Percentiles rank a stretch among this genome's conserved stretches.
Conservation (phyloP, 2,113 vertebrate species). For the Rhabdornis inornatus region DNA sequence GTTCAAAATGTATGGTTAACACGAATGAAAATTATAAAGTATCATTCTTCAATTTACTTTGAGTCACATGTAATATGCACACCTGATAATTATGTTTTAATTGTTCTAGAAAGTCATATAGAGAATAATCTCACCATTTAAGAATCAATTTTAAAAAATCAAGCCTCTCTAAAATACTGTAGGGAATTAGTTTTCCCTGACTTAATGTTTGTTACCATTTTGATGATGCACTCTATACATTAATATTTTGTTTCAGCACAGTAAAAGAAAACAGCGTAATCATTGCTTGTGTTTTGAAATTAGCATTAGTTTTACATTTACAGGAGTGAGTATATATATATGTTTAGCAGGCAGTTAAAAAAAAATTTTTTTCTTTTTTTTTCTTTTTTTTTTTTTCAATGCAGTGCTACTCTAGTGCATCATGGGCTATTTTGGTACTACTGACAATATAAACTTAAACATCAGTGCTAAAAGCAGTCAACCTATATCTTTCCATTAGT, state of each 20-base stretch:
- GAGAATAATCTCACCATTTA: neutral
- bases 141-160: neutral
- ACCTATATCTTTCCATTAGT: neutral
- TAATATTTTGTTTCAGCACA: neutral
- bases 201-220: neutral
- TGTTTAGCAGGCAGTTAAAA: neutral
- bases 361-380: too few species aligned
- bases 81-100: neutral
- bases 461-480: neutral
- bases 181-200: neutral
- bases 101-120: neutral
- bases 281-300: neutral
- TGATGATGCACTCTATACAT: neutral
- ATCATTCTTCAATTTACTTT: neutral
- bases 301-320: neutral
- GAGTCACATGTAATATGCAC: neutral
- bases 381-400: neutral
- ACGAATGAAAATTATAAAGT: neutral
- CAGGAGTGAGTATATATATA: neutral
- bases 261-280: neutral
- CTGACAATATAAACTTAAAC: neutral
- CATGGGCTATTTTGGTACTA: neutral
- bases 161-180: neutral
- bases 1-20: neutral
- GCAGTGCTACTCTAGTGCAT: neutral